These are phyloP conservation scores for Helogale parvula DNA, from an alignment of 2,113 vertebrate genomes.

Conservation along the genomic window DNA sequence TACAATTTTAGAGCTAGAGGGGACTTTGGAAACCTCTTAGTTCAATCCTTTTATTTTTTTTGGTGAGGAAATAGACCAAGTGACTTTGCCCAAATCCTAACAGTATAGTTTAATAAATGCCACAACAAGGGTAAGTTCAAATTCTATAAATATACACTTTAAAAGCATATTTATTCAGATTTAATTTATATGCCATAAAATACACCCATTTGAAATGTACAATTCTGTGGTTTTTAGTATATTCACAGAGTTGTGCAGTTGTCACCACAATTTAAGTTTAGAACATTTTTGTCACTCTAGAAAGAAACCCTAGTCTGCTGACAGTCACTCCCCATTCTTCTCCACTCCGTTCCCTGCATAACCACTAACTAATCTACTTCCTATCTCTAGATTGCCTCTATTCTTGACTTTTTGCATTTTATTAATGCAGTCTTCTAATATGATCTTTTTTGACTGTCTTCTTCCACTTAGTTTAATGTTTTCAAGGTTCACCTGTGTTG, in stretches of 20 bases:
- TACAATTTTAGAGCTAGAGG: not conserved
- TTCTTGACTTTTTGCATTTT: not conserved
- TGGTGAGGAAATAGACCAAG: not conserved
- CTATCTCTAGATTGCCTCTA: not conserved
- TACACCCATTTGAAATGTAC: not conserved
- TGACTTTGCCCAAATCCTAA: not conserved
- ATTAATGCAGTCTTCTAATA: not conserved
- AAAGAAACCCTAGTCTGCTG: not conserved
- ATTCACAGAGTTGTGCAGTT: not conserved
- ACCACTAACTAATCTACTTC: not conserved
- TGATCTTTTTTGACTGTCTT: not conserved
- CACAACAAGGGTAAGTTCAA: not conserved
- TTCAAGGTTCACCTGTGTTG: not conserved
- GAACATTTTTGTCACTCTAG: not conserved
- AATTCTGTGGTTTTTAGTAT: not conserved
- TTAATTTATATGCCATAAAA: not conserved
- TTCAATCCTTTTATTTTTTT: not conserved
- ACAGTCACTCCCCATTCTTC: not conserved
- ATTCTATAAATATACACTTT: not conserved
- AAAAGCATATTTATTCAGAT: not conserved
- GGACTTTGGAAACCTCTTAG: not conserved
- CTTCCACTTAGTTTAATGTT: not conserved
- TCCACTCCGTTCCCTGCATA: not conserved
- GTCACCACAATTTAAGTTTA: not conserved
- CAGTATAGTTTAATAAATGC: not conserved